These are phyloP conservation scores for Anoncus sp. DNA, from an alignment of 2,888 invertebrate genomes.

Conservation along the genomic window DNA sequence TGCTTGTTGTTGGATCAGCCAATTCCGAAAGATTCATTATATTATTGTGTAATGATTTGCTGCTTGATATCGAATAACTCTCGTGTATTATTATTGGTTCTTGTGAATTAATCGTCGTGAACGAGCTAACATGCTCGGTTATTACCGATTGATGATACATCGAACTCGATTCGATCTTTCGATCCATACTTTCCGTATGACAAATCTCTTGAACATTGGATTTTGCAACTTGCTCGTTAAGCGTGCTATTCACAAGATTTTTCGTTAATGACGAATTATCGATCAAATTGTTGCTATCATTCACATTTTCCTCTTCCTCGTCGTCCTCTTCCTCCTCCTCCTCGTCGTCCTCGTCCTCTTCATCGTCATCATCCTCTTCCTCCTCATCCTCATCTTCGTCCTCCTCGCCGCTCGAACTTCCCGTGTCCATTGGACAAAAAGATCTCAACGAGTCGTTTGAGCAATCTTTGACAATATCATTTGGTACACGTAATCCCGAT, in stretches of 20 bases:
- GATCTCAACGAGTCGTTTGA: slow-evolving; percentile 76
- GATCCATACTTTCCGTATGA: slow-evolving; percentile 42
- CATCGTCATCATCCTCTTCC: slow-evolving; percentile 67
- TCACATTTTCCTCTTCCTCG: slow-evolving; percentile 71
- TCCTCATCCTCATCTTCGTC: slow-evolving; percentile 70
- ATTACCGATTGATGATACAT: slow-evolving; percentile 75
- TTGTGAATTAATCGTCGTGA: slow-evolving; percentile 74
- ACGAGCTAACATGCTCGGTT: slow-evolving; percentile 74
- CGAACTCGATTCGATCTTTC: slow-evolving; percentile 66
- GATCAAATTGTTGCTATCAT: slow-evolving; percentile 67
- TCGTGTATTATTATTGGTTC: slow-evolving; percentile 72
- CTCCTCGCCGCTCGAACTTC: slow-evolving; percentile 64
- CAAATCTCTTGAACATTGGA: slow-evolving; percentile 34
- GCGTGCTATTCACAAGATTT: slow-evolving; percentile 74
- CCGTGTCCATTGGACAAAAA: slow-evolving; percentile 76
- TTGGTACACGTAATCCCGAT: slow-evolving; percentile 75
- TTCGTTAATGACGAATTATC: slow-evolving; percentile 68
- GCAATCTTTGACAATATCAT: slow-evolving; percentile 82
- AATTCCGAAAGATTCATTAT: slow-evolving; percentile 74
- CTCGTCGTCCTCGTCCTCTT: slow-evolving; percentile 68
- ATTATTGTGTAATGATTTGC: slow-evolving; percentile 66
- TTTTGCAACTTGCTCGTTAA: slow-evolving; percentile 67
- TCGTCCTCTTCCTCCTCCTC: slow-evolving; percentile 72
- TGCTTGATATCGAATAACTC: slow-evolving; percentile 67
- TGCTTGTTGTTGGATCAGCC: slow-evolving; percentile 76